A percentile compares a stretch with the other conserved stretches of the same genome.
These are phyloP conservation scores for Oreochromis grahami DNA, from an alignment of 2,797 vertebrate species.

Conservation along the genomic window DNA sequence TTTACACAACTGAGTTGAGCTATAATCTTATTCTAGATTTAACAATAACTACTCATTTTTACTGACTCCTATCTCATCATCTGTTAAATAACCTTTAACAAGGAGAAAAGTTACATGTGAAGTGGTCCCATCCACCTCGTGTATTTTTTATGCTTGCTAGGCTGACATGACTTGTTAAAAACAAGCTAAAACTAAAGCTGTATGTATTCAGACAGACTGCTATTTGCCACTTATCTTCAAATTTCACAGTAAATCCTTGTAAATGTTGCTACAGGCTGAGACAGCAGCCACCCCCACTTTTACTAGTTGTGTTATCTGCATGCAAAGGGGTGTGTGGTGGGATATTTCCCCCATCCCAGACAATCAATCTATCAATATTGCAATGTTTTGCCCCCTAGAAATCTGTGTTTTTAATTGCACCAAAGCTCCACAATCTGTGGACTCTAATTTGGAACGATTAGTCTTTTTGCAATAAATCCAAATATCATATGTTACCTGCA, in stretches of 20 bases:
- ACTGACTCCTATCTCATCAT: not conserved
- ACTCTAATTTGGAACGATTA: not conserved
- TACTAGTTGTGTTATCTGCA: not conserved
- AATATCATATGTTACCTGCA: conserved; percentile 8
- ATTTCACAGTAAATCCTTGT: not conserved
- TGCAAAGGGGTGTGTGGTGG: not conserved
- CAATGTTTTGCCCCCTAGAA: not conserved
- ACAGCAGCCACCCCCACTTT: not conserved
- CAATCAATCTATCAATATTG: not conserved
- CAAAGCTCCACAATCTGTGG: not conserved
- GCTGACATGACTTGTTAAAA: not conserved
- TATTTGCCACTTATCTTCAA: not conserved
- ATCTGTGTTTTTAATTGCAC: not conserved
- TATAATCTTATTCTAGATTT: not conserved
- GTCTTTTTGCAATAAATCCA: not conserved
- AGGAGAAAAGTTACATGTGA: not conserved
- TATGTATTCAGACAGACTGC: not conserved
- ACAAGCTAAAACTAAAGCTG: not conserved
- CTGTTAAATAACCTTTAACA: not conserved
- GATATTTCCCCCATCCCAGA: not conserved
- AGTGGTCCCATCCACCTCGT: not conserved
- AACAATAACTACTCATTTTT: not conserved
- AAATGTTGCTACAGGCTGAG: not conserved
- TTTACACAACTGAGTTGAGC: not conserved
- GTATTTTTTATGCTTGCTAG: not conserved